Percentiles rank a stretch among this genome's conserved stretches.
Conservation (phyloP, 2,113 vertebrate species). For the Hipposideros armiger region DNA sequence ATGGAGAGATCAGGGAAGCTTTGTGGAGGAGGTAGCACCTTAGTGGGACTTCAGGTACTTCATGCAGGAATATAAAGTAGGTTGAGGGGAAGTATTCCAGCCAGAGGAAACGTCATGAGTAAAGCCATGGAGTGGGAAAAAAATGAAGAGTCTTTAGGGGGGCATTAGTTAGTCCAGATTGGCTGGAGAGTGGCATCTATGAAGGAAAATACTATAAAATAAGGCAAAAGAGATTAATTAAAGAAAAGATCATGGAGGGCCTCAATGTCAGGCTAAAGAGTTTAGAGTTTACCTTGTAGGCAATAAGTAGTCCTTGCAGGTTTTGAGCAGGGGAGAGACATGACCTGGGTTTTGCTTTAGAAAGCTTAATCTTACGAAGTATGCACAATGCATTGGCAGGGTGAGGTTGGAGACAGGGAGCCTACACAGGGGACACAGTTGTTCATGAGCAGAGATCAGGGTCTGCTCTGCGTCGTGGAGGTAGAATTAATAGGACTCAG, state of each 20-base stretch:
- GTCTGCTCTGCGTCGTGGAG: background rate
- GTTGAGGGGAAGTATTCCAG: background rate
- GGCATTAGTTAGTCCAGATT: conserved; percentile 1
- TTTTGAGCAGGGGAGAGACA: conserved; percentile 32
- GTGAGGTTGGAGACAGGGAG: background rate
- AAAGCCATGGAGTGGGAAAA: conserved; percentile 24
- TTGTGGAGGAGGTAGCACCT: background rate
- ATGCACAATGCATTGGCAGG: background rate
- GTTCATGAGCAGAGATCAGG: conserved; percentile 25
- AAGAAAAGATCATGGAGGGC: background rate
- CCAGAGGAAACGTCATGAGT: conserved; percentile 6
- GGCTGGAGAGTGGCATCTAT: background rate
- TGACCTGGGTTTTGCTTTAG: conserved; percentile 40
- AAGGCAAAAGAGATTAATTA: background rate
- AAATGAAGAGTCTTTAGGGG: background rate
- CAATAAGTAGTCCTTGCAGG: background rate
- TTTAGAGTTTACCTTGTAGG: conserved; percentile 17
- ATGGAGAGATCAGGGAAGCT: conserved; percentile 32
- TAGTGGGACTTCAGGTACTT: conserved; percentile 32
- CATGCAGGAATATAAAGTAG: conserved; percentile 30
- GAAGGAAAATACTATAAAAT: conserved; percentile 14
- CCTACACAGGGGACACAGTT: background rate
- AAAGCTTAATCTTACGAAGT: conserved; percentile 1
- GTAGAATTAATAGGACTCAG: background rate
- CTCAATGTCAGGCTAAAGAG: conserved; percentile 23